Conservation (phyloP, 92 coral and sea anemone genomes). For the Diadumene lineata region DNA sequence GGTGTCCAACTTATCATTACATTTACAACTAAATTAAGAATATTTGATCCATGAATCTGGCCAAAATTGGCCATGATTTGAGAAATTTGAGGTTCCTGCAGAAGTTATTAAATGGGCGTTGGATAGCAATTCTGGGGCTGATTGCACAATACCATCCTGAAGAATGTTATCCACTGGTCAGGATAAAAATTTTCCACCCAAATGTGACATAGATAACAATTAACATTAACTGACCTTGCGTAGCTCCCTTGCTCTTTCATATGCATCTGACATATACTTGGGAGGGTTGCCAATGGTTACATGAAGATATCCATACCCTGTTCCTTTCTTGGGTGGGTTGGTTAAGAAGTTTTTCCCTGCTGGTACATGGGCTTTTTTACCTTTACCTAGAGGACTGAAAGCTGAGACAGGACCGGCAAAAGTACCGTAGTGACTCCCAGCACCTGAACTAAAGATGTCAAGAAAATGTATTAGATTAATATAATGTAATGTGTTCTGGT, state of each 20-base stretch:
- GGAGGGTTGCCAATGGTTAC: constrained; percentile 88
- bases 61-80: too few species aligned
- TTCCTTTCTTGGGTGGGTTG: constrained; percentile 94
- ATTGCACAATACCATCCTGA: too few species aligned
- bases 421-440: constrained; percentile 96
- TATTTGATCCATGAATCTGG: too few species aligned
- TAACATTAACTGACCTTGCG: constrained; percentile 64
- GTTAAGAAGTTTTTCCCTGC: constrained; percentile 90
- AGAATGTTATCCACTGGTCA: too few species aligned
- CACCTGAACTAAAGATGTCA: constrained; percentile 88
- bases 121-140: too few species aligned
- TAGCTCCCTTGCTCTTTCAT: constrained; percentile 82
- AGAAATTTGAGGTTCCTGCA: too few species aligned
- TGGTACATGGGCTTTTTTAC: constrained; percentile 65
- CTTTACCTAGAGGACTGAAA: constrained; percentile 86
- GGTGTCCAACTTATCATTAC: too few species aligned
- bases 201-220: neutral
- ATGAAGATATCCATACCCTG: constrained; percentile 87
- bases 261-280: constrained; percentile 87
- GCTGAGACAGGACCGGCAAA: constrained; percentile 88
- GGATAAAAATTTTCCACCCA: neutral
- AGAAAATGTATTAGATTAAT: too few species aligned
- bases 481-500: too few species aligned
- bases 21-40: too few species aligned
- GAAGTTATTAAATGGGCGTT: too few species aligned